Evolutionary conservation across 2,797 vertebrate genomes (phyloP), one percentile per base, ranked within the genome.

Genomic region (Sciurus carolinensis): DNA sequence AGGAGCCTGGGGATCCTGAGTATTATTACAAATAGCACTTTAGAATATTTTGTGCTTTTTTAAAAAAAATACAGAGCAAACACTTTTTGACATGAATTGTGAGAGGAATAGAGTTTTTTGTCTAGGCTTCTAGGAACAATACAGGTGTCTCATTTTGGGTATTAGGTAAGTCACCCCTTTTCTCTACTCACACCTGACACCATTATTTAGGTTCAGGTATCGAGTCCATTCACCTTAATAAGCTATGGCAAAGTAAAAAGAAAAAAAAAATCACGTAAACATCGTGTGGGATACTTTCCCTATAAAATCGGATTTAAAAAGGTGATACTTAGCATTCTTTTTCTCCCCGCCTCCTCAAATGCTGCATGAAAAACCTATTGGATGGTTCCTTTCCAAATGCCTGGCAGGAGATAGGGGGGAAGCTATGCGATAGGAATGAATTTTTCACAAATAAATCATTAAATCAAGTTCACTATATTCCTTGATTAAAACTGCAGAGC

Each of bases 361-460:
- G 81, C 47, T 90, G 64, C 62, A 39, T 42, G 66, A 90, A 73
- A 0, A 7, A 33, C 3, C 26, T 12, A 9, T 66, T 44, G 22
- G 7, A 54, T 62, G 3, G 17, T 66, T 75, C 26, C n/a, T 90
- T 75, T 94, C 86, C 42, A 95, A 87, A 73, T 75, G 3, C 42
- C 47, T 3, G 17, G 30, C 66, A 26, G n/a, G 20, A 62, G 3
- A 3, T 50, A 26, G 66, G 24, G 44, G 36, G 57, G 86, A 50
- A 57, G 15, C 7, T 59, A 64, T 54, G 52, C 2, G 22, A 52
- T 39, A 57, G 8, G 7, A 64, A 80, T 11, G 0, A 0, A 24
- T 69, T 52, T 62, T 71, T 94, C 36, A 87, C 1, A 87, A 92
- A 76, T 39, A 80, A 22, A 69, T 75, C 90, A 86, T 79, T 76